These are phyloP conservation scores for Nettapus auritus DNA, from an alignment of 2,113 vertebrate species.

Conservation along the genomic window DNA sequence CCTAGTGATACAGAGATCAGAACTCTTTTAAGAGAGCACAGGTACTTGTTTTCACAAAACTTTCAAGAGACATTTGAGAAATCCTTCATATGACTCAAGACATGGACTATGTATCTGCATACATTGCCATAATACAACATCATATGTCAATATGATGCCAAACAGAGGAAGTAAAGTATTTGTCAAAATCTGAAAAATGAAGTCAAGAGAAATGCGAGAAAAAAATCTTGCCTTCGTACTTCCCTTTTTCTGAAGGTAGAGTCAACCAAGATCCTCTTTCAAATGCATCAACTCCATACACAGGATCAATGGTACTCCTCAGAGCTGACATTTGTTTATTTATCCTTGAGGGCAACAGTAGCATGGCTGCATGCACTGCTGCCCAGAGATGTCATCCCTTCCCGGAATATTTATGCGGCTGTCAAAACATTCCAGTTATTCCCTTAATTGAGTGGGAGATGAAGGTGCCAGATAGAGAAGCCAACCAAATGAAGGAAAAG, in stretches of 20 bases:
- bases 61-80: background rate
- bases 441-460: background rate
- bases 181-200: background rate
- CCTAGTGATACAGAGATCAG: background rate
- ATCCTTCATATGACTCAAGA: background rate
- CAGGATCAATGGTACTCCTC: background rate
- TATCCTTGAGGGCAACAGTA: background rate
- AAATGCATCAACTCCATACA: background rate
- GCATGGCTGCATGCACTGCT: background rate
- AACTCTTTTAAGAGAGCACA: background rate
- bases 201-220: background rate
- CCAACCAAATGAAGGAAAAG: background rate
- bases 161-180: background rate
- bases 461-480: background rate
- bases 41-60: background rate
- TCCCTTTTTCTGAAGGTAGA: background rate
- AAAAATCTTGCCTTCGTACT: background rate
- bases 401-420: background rate
- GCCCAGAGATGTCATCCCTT: background rate
- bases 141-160: fast-evolving
- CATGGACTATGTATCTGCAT: background rate
- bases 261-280: background rate
- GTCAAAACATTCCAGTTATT: background rate
- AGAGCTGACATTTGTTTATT: background rate
- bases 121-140: background rate